Percentiles rank a stretch among this genome's conserved stretches.
phyloP scores from a whole-genome alignment of 2,797 vertebrate genomes.

The Hylomyscus alleni region DNA sequence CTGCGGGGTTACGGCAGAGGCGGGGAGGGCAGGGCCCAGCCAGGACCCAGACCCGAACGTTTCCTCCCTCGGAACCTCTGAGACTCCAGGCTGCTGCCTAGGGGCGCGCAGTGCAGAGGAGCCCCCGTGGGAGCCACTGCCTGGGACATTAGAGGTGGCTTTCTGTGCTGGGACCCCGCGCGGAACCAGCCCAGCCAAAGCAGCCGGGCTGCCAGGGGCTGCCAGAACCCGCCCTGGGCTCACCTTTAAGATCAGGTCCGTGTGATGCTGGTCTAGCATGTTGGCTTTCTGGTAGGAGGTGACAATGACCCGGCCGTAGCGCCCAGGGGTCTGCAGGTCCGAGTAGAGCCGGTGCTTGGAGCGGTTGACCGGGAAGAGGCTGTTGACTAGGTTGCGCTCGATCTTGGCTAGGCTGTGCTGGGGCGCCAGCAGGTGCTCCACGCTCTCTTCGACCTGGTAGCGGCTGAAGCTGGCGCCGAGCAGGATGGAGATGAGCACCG shows the following conservation, averaged over 20 bases:
- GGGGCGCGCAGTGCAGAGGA: constrained; percentile 64
- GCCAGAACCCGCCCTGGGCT: constrained; percentile 76
- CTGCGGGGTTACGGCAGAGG: constrained; percentile 66
- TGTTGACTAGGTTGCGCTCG: constrained; percentile 98
- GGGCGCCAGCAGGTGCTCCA: constrained; percentile 97
- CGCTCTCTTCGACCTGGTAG: constrained; percentile 97
- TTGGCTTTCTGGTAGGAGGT: constrained; percentile 95
- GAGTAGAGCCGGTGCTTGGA: constrained; percentile 99
- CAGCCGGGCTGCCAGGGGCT: constrained; percentile 10
- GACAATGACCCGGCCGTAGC: constrained; percentile 97
- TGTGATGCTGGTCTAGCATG: constrained; percentile 95
- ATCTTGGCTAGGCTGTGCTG: constrained; percentile 99
- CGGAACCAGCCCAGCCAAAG: constrained; percentile 13
- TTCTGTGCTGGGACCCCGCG: constrained; percentile 73
- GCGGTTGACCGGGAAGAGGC: constrained; percentile 97
- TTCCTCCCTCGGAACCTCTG: constrained; percentile 27
- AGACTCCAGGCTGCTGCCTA: constrained; percentile 40
- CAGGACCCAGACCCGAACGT: constrained; percentile 45
- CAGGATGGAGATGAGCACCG: constrained; percentile 97
- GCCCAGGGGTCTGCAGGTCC: constrained; percentile 97
- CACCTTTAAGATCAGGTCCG: constrained; percentile 96
- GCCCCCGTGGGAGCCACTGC: constrained; percentile 63
- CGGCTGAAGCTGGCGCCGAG: constrained; percentile 98
- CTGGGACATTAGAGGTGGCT: constrained; percentile 62
- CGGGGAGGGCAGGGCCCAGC: constrained; percentile 58